Percentiles rank a stretch among this genome's conserved stretches.
phyloP scores from a whole-genome alignment of 2,113 vertebrate genomes.

The Hippocampus comes region DNA sequence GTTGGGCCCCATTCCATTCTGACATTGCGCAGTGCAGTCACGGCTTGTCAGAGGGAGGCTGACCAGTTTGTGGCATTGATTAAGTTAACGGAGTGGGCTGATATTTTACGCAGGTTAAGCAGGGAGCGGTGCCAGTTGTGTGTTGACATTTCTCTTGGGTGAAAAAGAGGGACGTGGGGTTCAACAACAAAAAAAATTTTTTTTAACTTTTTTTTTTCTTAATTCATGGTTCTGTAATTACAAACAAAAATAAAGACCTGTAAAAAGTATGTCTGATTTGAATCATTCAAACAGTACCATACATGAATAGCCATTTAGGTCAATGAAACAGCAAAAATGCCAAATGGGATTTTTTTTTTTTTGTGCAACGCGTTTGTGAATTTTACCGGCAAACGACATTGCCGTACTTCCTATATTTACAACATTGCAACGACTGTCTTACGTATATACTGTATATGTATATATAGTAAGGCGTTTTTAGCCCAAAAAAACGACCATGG shows the following conservation, averaged over 20 bases:
- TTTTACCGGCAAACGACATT: no score
- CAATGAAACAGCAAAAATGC: no score
- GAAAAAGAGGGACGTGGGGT: slow-evolving; percentile 56
- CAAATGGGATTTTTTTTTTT: no score
- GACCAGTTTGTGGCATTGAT: slow-evolving; percentile 52
- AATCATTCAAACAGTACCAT: no score
- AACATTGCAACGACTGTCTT: no score
- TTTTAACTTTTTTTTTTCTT: slow-evolving; percentile 69
- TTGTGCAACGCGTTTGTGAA: no score
- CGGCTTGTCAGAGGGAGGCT: slow-evolving; percentile 61
- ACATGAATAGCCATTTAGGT: no score
- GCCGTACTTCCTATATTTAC: no score
- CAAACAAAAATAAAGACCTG: slow-evolving; percentile 58
- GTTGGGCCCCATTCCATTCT: slow-evolving; percentile 50
- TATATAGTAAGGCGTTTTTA: no score
- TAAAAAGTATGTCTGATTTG: no score
- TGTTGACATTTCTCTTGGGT: slow-evolving; percentile 49
- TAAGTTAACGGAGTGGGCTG: slow-evolving; percentile 62
- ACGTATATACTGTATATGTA: no score
- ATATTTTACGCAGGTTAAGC: slow-evolving; percentile 53
- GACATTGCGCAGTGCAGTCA: slow-evolving; percentile 66
- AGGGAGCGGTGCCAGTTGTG: slow-evolving; percentile 57
- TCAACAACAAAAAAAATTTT: slow-evolving; percentile 61
- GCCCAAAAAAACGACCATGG: no score
- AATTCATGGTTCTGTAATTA: slow-evolving; percentile 81